A percentile compares a stretch with the other conserved stretches of the same genome.
Evolutionary conservation across 1,140 invertebrate species (phyloP).

Genomic region (Octopus bimaculoides): DNA sequence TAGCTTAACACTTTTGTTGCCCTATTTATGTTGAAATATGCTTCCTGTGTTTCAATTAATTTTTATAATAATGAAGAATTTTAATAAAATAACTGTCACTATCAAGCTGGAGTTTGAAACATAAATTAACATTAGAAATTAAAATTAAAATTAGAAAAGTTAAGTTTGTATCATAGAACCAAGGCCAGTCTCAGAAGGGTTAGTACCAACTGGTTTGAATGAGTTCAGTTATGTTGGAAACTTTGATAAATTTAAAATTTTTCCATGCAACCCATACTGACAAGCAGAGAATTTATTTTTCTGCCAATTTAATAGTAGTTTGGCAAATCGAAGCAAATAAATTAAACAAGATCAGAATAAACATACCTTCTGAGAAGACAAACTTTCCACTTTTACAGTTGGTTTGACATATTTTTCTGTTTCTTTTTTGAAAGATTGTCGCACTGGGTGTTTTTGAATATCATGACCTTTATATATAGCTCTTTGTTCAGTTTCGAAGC

Average conservation of each 20-base stretch:
- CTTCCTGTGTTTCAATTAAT: no score
- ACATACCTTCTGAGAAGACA: conserved; percentile 43
- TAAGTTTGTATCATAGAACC: no score
- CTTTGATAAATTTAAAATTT: not conserved
- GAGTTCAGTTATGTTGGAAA: not conserved
- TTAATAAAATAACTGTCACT: no score
- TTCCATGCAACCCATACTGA: not conserved
- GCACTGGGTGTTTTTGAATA: conserved; percentile 33
- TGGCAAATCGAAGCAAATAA: not conserved
- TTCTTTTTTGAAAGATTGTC: conserved; percentile 38
- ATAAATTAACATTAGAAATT: no score
- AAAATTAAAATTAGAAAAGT: no score
- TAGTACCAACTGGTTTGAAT: not conserved
- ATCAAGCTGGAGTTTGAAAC: no score
- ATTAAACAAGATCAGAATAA: not conserved
- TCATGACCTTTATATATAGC: conserved; percentile 44
- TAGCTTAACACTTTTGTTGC: no score
- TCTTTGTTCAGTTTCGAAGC: conserved; percentile 47
- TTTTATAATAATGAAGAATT: no score
- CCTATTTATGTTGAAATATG: no score
- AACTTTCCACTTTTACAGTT: conserved; percentile 33
- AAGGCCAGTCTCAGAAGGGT: not conserved
- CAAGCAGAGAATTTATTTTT: not conserved
- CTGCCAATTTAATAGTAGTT: not conserved
- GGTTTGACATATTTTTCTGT: conserved; percentile 35